Percentiles rank a stretch among this genome's conserved stretches.
These are phyloP conservation scores for Archivesica marissinica DNA, from an alignment of 1,140 invertebrate genomes.

Conservation along the genomic window DNA sequence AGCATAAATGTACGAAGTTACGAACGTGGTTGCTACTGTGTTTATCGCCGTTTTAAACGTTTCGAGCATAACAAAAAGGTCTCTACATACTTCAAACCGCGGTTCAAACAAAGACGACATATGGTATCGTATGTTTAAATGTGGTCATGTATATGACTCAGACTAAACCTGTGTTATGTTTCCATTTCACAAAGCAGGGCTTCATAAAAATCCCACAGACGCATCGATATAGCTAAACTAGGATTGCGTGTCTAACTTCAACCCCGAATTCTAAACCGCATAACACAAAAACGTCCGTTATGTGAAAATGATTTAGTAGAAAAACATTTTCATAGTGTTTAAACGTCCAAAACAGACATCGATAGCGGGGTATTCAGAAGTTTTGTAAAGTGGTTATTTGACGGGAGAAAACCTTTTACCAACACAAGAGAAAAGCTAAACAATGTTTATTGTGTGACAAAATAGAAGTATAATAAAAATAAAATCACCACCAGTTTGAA, in stretches of 20 bases:
- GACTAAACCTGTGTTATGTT: no score
- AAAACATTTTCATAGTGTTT: neutral
- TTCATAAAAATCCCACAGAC: no score
- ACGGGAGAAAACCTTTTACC: slow-evolving; percentile 9
- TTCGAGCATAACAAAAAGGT: no score
- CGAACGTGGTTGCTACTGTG: no score
- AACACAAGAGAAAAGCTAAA: slow-evolving; percentile 21
- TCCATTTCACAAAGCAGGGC: no score
- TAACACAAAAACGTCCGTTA: slow-evolving; percentile 38
- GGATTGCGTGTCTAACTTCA: slow-evolving; percentile 25
- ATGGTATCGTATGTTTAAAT: neutral
- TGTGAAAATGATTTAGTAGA: slow-evolving; percentile 37
- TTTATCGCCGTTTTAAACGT: no score
- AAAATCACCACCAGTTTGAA: slow-evolving; percentile 10
- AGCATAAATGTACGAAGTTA: no score
- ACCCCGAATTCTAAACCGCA: neutral
- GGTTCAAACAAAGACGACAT: neutral
- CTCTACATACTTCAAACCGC: neutral
- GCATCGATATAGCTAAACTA: no score
- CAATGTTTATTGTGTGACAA: slow-evolving; percentile 10
- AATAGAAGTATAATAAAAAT: slow-evolving; percentile 15
- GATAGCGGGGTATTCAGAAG: slow-evolving; percentile 1
- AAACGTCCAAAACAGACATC: neutral
- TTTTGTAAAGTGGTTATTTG: slow-evolving; percentile 15
- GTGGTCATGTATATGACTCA: no score